Evolutionary conservation across 2,888 invertebrate species (phyloP).

Genomic region (Archips crataeganus): DNA sequence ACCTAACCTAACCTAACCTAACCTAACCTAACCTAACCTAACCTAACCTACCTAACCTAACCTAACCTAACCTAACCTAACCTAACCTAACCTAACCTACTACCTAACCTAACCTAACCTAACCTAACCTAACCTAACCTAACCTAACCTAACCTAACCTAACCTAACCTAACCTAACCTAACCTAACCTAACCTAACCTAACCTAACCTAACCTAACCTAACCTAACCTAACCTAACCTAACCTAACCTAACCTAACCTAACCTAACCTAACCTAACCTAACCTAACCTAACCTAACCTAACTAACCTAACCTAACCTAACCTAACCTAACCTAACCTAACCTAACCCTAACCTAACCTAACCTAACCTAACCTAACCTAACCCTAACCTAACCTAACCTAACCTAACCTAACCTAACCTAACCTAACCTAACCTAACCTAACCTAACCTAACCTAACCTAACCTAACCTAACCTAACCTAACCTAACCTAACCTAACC

Average conservation of each 20-base stretch:
- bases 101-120: no score
- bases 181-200: slow-evolving; percentile 16
- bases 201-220: slow-evolving; percentile 21
- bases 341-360: no score
- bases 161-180: slow-evolving; percentile 30
- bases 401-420: slow-evolving; percentile 42
- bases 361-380: slow-evolving; percentile 43
- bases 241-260: no score
- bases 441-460: slow-evolving; percentile 44
- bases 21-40: slow-evolving; percentile 37
- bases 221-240: slow-evolving; percentile 35
- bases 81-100: slow-evolving; percentile 37
- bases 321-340: slow-evolving; percentile 44
- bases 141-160: slow-evolving; percentile 39
- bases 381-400: slow-evolving; percentile 44
- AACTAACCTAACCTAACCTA: slow-evolving; percentile 41
- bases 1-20: slow-evolving; percentile 35
- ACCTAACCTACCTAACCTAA: slow-evolving; percentile 40
- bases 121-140: slow-evolving; percentile 39
- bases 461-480: slow-evolving; percentile 44
- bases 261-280: slow-evolving; percentile 42
- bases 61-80: slow-evolving; percentile 39
- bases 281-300: slow-evolving; percentile 44
- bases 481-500: no score
- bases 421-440: slow-evolving; percentile 43